These are phyloP conservation scores for Spongilla lacustris DNA, from an alignment of 37 sponge, comb jelly and placozoan species.

Conservation along the genomic window DNA sequence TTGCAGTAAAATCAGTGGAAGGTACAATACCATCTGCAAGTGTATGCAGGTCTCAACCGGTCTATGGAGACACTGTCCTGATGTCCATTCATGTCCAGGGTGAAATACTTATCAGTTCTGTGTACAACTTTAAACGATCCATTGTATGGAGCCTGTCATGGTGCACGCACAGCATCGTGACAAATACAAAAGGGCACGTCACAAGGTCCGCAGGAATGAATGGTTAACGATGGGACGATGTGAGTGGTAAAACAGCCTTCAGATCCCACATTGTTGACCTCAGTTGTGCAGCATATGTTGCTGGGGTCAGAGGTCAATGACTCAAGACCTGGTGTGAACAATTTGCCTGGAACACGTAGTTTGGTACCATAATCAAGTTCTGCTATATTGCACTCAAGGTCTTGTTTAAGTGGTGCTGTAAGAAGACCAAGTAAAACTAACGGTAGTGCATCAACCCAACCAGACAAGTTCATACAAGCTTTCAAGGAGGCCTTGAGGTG, in stretches of 20 bases:
- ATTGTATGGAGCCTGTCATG: conserved; percentile 50
- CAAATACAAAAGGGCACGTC: conserved; percentile 57
- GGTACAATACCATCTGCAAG: background rate
- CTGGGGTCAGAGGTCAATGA: background rate
- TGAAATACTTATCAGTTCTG: conserved; percentile 35
- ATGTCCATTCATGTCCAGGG: conserved; percentile 18
- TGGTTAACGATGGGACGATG: conserved; percentile 18
- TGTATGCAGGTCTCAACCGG: conserved; percentile 46
- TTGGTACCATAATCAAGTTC: conserved; percentile 64
- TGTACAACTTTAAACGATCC: conserved; percentile 54
- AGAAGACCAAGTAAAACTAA: conserved; percentile 54
- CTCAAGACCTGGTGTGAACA: background rate
- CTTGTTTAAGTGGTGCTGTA: conserved; percentile 29
- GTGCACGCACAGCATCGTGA: conserved; percentile 28
- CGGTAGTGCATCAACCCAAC: conserved; percentile 54
- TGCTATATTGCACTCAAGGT: conserved; percentile 43
- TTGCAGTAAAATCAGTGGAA: no score
- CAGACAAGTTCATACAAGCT: background rate
- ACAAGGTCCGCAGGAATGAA: background rate
- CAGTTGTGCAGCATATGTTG: conserved; percentile 15
- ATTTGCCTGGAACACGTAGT: conserved; percentile 58
- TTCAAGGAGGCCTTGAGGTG: conserved; percentile 55
- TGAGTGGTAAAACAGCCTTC: conserved; percentile 11
- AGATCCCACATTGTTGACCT: conserved; percentile 30
- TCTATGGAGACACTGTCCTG: conserved; percentile 44